Percentiles rank a stretch among this genome's conserved stretches.
phyloP scores from a whole-genome alignment of 2,113 vertebrate genomes.

The Orthonyx spaldingii region DNA sequence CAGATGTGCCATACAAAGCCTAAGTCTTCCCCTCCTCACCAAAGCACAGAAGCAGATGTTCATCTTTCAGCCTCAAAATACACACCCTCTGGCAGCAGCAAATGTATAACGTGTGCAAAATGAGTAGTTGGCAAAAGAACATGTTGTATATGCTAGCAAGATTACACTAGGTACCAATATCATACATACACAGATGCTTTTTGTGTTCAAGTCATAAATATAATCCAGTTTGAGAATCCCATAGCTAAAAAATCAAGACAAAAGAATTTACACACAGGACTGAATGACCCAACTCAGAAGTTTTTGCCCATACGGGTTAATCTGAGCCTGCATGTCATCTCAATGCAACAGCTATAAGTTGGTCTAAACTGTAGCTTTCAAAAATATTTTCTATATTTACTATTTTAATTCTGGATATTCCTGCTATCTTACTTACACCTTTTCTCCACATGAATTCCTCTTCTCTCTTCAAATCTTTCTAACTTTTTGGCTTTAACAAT shows the following conservation, averaged over 20 bases:
- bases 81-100: not conserved
- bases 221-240: not conserved
- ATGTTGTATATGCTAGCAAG: not conserved
- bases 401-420: not conserved
- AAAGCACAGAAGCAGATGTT: not conserved
- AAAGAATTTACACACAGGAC: not conserved
- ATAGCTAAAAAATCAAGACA: not conserved
- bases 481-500: not conserved
- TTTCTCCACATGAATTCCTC: not conserved
- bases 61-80: not conserved
- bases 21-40: not conserved
- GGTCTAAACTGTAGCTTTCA: not conserved
- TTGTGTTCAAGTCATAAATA: not conserved
- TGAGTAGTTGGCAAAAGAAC: not conserved
- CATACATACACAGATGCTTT: not conserved
- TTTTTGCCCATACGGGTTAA: not conserved
- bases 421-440: not conserved
- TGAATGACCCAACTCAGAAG: not conserved
- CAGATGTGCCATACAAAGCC: not conserved
- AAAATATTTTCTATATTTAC: not conserved
- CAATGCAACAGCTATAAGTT: not conserved
- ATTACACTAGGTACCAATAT: not conserved
- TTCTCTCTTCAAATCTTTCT: not conserved
- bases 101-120: not conserved
- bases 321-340: not conserved